Evolutionary conservation across 2,888 invertebrate genomes (phyloP).

Genomic region (Spilarctia lutea): DNA sequence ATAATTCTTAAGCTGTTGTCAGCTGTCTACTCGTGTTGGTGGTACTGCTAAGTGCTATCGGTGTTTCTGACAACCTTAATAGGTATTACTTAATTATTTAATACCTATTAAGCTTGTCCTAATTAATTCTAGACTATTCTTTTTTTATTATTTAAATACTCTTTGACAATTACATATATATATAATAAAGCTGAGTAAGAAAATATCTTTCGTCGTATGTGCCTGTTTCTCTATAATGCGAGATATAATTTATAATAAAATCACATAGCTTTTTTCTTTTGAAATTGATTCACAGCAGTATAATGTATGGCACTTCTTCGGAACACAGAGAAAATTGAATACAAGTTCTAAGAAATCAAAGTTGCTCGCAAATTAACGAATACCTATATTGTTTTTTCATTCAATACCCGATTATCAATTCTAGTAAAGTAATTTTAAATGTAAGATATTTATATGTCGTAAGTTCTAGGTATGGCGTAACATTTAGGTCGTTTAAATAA

Average conservation of each 20-base stretch:
- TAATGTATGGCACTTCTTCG: not conserved
- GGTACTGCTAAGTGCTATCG: not conserved
- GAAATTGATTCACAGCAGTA: not conserved
- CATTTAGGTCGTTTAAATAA: not conserved
- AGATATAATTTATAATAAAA: no score
- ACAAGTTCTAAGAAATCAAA: not conserved
- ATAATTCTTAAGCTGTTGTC: not conserved
- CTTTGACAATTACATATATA: not conserved
- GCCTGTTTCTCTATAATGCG: no score
- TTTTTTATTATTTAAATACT: no score
- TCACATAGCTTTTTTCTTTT: no score
- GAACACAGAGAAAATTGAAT: not conserved
- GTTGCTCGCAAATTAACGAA: not conserved
- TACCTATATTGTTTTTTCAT: not conserved
- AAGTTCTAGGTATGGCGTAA: not conserved
- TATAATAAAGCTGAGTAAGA: not conserved
- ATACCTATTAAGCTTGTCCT: no score
- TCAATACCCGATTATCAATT: not conserved
- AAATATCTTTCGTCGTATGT: not conserved
- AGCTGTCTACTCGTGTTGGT: not conserved
- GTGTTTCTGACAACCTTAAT: not conserved
- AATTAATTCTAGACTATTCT: no score
- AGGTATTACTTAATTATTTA: not conserved
- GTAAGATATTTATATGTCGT: not conserved
- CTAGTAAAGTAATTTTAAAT: not conserved